A percentile compares a stretch with the other conserved stretches of the same genome.
Conservation (phyloP, 2,797 vertebrate species). For the Otolemur crassicaudatus region DNA sequence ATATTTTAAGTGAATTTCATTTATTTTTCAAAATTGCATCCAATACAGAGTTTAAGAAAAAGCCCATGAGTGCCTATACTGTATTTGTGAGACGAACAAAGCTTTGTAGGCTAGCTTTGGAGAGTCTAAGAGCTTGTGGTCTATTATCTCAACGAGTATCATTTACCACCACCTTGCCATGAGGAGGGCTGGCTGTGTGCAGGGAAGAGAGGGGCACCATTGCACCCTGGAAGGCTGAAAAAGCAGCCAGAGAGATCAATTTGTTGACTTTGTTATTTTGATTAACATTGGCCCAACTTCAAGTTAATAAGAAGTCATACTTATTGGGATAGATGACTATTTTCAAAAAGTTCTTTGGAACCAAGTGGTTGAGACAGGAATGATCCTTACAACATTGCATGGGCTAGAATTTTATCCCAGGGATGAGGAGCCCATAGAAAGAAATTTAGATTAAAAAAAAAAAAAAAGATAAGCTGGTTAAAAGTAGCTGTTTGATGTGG, state of each 20-base stretch:
- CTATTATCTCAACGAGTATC: background rate
- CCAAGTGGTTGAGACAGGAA: background rate
- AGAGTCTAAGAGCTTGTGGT: background rate
- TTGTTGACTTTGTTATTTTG: background rate
- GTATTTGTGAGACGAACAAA: background rate
- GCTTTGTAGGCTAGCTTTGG: background rate
- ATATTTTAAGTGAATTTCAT: background rate
- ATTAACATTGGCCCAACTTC: background rate
- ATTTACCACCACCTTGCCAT: fast-evolving
- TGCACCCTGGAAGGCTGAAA: no score
- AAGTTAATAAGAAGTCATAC: background rate
- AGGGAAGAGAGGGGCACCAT: background rate
- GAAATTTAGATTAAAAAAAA: background rate
- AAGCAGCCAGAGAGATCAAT: no score
- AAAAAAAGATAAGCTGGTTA: background rate
- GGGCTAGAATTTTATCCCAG: background rate
- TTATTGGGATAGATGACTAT: background rate
- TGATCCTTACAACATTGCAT: background rate
- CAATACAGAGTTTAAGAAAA: background rate
- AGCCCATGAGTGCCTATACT: fast-evolving
- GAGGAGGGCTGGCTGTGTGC: fast-evolving
- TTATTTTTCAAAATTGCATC: background rate
- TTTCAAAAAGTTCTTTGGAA: constrained; percentile 16
- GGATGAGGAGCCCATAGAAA: background rate
- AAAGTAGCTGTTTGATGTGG: background rate